Conservation (phyloP, 1,140 invertebrate species). For the Gonioctena quinquepunctata region DNA sequence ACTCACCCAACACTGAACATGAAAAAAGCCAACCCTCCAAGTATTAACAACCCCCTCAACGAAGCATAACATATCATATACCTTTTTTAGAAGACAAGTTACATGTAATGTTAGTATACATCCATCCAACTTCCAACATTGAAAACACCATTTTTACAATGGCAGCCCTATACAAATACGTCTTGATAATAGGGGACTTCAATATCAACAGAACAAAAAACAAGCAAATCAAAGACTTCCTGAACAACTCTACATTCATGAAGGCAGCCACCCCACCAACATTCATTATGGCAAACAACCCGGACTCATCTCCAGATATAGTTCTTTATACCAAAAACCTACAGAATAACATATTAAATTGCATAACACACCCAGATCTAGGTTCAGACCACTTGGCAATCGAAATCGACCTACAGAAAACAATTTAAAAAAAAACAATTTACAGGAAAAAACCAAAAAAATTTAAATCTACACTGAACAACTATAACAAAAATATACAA, state of each 20-base stretch:
- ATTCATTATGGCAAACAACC: too few relatives aligned
- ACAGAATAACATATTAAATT: neutral
- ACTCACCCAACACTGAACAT: too few relatives aligned
- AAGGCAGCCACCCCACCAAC: too few relatives aligned
- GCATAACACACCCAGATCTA: neutral
- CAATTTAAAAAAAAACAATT: neutral
- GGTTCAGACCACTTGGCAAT: neutral
- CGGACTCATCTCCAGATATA: too few relatives aligned
- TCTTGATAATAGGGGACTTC: neutral
- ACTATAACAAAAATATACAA: neutral
- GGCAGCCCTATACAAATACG: neutral
- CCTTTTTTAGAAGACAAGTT: neutral
- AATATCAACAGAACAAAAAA: neutral
- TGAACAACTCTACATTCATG: too few relatives aligned
- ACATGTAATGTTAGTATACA: too few relatives aligned
- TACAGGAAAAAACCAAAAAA: neutral
- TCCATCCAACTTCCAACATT: too few relatives aligned
- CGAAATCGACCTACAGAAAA: neutral
- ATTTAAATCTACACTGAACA: neutral
- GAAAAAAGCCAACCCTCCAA: too few relatives aligned
- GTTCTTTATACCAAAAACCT: neutral
- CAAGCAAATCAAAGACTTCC: too few relatives aligned
- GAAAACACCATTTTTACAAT: neutral
- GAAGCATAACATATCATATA: neutral
- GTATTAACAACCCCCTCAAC: too few relatives aligned